Percentiles rank a stretch among this genome's conserved stretches.
Evolutionary conservation across 2,888 invertebrate genomes (phyloP).

Genomic region (Acronicta aceris): DNA sequence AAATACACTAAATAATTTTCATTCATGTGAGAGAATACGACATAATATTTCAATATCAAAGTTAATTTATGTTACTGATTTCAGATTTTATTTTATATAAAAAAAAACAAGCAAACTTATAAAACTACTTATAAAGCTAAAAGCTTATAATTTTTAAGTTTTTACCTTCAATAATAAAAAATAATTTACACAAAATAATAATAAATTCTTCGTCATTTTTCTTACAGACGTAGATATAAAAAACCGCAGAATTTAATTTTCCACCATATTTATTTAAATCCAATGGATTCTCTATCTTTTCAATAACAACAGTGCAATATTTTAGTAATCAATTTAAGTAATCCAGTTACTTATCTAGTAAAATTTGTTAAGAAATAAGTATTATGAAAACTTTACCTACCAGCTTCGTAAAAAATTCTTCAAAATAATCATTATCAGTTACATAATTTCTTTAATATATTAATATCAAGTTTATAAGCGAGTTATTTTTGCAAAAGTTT

Average conservation of each 20-base stretch:
- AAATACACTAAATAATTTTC: too few species aligned
- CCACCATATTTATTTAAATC: conserved; percentile 22
- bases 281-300: not conserved
- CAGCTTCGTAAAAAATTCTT: not conserved
- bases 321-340: not conserved
- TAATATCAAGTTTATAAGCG: not conserved
- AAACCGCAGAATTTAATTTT: not conserved
- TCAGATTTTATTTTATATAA: too few species aligned
- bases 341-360: not conserved
- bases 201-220: conserved; percentile 26
- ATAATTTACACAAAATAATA: conserved; percentile 19
- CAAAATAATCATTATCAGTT: not conserved
- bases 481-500: conserved; percentile 1
- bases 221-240: not conserved
- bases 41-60: too few species aligned
- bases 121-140: too few species aligned
- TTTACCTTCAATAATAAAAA: conserved; percentile 35
- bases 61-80: too few species aligned
- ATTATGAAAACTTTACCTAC: not conserved
- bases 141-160: not conserved
- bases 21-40: too few species aligned
- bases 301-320: conserved; percentile 1
- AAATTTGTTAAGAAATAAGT: not conserved
- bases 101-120: too few species aligned
- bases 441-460: not conserved